Evolutionary conservation across 2,888 invertebrate species (phyloP), one percentile per base, ranked within the genome.

Genomic region (Brachynemurus nebulosus): DNA sequence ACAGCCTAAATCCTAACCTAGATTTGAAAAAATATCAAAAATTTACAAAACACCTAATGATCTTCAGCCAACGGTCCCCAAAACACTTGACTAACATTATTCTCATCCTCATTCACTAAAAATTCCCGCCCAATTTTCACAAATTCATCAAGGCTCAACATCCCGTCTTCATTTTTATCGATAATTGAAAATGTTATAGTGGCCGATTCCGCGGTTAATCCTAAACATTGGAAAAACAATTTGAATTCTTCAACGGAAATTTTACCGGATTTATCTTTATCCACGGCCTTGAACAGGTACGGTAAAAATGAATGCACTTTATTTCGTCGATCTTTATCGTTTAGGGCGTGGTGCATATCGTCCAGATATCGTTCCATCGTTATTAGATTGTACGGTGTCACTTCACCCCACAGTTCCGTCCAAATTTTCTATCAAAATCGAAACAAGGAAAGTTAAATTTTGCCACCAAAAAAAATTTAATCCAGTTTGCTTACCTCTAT

Each of bases 341-440:
- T 84, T 30, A 88, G 67, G 40, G 85, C 80, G 61, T 85, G 86
- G 51, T 82, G 78, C 79, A 89, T 83, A 60, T 86, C 83, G 48
- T 79, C 77, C 16, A 89, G 60, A 56, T 86, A 88, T 61, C 83
- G 82, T 59, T 88, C 86, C 35, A 85, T 80, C 0, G 81, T 82
- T 5, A 88, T 78, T 55, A 80, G 70, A 70, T 86, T 86, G 63
- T 88, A 88, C 0, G 82, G 83, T 53, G 76, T 78, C 23, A 85
- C 74, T 53, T 79, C 82, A 4, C 88, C 88, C 78, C 85, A 88
- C 57, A 84, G 82, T 59, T 81, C 80, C 54, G 82, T 79, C 86
- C 86, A 88, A 11, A 84, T 77, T 53, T 72, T 61, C 81, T 82
- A n/a, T n/a, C n/a, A 59, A 8, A 65, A 65, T 47, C 25, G 27